Evolutionary conservation across 2,797 vertebrate species (phyloP).

Genomic region (Tangara arthus): DNA sequence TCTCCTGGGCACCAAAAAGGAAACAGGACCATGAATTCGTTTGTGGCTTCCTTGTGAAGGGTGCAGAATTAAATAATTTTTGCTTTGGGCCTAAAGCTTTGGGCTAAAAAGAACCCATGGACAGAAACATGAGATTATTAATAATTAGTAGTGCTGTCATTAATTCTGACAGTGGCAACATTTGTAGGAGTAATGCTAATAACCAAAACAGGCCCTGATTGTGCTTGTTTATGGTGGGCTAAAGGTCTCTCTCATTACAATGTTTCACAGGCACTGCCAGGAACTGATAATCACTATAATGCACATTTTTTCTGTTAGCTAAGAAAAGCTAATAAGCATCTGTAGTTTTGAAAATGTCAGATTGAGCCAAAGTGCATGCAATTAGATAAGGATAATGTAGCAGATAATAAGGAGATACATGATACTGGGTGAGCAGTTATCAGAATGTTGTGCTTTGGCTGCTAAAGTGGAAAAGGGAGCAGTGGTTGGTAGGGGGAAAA

Average conservation of each 20-base stretch:
- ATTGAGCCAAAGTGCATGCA: conserved; percentile 35
- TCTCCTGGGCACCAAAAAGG: neutral
- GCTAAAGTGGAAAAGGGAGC: neutral
- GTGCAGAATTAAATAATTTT: conserved; percentile 5
- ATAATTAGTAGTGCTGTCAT: conserved; percentile 5
- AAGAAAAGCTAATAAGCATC: conserved; percentile 44
- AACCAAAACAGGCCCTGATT: neutral
- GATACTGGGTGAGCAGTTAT: neutral
- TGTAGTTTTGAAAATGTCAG: conserved; percentile 38
- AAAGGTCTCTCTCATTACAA: neutral
- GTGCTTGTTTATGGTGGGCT: neutral
- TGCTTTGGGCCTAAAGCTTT: neutral
- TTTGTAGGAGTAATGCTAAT: neutral
- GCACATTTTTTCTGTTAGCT: conserved; percentile 17
- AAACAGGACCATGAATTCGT: neutral
- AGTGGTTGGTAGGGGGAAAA: neutral
- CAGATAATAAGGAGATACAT: conserved; percentile 13
- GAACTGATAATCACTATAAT: conserved; percentile 33
- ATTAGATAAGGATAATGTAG: conserved; percentile 50
- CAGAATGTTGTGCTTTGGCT: conserved; percentile 17
- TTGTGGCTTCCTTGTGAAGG: neutral
- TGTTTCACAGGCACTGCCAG: neutral
- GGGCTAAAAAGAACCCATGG: neutral
- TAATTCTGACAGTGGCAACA: neutral
- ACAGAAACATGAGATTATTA: conserved; percentile 36